Conservation (phyloP, 2,797 vertebrate species). For the Gobio occitaniae region DNA sequence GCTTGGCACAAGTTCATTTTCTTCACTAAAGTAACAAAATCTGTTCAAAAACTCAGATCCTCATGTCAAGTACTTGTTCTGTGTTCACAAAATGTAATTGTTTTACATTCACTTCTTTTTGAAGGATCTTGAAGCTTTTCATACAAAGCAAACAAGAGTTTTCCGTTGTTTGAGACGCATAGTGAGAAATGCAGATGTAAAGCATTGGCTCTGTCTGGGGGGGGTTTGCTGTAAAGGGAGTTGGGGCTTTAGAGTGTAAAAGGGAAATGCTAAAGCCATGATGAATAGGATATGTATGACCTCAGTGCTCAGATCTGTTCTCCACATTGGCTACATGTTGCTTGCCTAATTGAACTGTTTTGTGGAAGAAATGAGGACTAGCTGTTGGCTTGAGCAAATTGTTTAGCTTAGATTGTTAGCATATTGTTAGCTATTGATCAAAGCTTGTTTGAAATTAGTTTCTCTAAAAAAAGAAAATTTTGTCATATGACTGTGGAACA, state of each 20-base stretch:
- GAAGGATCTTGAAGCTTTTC: not conserved
- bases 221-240: constrained; percentile 21
- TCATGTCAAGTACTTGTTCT: not conserved
- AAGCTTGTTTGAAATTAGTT: not conserved
- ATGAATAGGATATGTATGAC: constrained; percentile 60
- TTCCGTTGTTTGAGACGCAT: not conserved
- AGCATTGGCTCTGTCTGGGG: constrained; percentile 22
- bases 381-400: not conserved
- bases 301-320: constrained; percentile 67
- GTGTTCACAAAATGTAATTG: not conserved
- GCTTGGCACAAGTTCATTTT: constrained; percentile 46
- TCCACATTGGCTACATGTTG: constrained; percentile 62
- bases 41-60: not conserved
- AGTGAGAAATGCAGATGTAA: constrained; percentile 39
- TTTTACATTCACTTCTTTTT: not conserved
- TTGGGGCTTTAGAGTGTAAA: constrained; percentile 40
- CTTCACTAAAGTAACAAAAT: constrained; percentile 2
- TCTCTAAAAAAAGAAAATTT: not conserved
- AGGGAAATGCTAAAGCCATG: constrained; percentile 40
- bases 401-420: not conserved
- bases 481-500: not conserved
- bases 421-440: not conserved
- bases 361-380: constrained; percentile 54
- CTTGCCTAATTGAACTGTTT: constrained; percentile 63
- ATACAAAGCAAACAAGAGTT: not conserved